Evolutionary conservation across 2,888 invertebrate genomes (phyloP), one percentile per base, ranked within the genome.

Genomic region (Epistrophella euchroma): DNA sequence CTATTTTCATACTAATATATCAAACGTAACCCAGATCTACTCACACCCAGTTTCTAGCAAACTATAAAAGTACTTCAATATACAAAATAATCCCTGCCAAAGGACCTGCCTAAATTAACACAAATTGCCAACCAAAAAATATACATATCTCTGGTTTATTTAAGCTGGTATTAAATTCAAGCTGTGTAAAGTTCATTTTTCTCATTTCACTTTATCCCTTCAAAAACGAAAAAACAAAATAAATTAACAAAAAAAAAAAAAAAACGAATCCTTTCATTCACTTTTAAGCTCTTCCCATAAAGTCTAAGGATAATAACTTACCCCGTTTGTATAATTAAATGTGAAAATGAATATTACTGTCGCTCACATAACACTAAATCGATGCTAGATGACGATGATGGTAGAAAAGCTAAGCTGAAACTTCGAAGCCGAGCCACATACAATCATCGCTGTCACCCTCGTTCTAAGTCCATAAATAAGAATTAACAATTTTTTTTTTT

Each of bases 271-370:
- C 50, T 68, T 22, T 68, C 37, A 68, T 68, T 37, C 68, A 68
- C 52, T 22, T 40, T 68, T 52, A 68, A 68, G 52, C 68, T 40
- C 37, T 37, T 47, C 52, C 32, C 52, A 47, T 66, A 13, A 66
- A 50, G 22, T 50, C n/a, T 13, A 11, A 43, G 73, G 68, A 62
- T 73, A 68, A 79, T 84, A 84, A 79, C 56, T 84, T 64, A 55
- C 55, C 73, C 47, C 47, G 56, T 55, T 70, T 64, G 35, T 70
- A 56, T 84, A 79, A 84, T 84, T 79, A 83, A 78, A 78, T 73
- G 62, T 68, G 72, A 77, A 70, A 81, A 75, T 32, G 75, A 66
- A 68, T 74, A 70, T 70, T 74, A 22, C 73, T 72, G 76, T 60
- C 50, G 56, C 37, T 64, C 40, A 37, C 68, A 81, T 71, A 68